Evolutionary conservation across 1,140 invertebrate genomes (phyloP).

Genomic region (Penaeus japonicus): DNA sequence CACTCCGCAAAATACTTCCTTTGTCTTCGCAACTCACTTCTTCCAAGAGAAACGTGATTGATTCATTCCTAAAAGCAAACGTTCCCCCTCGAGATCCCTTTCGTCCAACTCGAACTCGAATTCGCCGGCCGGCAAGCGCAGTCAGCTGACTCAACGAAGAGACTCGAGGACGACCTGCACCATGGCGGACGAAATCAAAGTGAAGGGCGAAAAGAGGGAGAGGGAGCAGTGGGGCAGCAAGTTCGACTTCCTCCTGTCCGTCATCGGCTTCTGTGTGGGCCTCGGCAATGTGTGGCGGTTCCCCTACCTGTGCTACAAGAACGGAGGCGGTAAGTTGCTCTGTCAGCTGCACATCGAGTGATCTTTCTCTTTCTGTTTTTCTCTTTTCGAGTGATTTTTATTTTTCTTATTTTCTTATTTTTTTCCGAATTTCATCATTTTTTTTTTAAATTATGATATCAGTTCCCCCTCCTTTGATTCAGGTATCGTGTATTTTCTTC

Average conservation of each 20-base stretch:
- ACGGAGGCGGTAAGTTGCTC: constrained; percentile 69
- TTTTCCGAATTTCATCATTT: not conserved
- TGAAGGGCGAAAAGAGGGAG: constrained; percentile 37
- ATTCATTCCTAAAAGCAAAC: too few species aligned
- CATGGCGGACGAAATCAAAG: not conserved
- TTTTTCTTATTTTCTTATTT: not conserved
- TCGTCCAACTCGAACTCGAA: not conserved
- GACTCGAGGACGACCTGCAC: not conserved
- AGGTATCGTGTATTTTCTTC: too few species aligned
- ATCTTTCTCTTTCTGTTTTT: not conserved
- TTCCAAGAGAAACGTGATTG: too few species aligned
- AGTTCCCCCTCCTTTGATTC: not conserved
- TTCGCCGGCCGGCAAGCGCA: not conserved
- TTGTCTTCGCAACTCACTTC: too few species aligned
- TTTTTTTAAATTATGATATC: too few species aligned
- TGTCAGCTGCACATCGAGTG: not conserved
- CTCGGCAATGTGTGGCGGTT: constrained; percentile 81
- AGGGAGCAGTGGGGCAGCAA: constrained; percentile 77
- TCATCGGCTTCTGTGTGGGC: constrained; percentile 78
- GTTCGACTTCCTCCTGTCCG: constrained; percentile 78
- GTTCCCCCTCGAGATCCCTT: too few species aligned
- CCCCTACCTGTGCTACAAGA: constrained; percentile 76
- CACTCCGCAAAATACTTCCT: too few species aligned
- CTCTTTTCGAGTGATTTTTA: not conserved
- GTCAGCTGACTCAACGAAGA: not conserved